phyloP scores from a whole-genome alignment of 2,888 invertebrate species.

The Stenodera caucasica region DNA sequence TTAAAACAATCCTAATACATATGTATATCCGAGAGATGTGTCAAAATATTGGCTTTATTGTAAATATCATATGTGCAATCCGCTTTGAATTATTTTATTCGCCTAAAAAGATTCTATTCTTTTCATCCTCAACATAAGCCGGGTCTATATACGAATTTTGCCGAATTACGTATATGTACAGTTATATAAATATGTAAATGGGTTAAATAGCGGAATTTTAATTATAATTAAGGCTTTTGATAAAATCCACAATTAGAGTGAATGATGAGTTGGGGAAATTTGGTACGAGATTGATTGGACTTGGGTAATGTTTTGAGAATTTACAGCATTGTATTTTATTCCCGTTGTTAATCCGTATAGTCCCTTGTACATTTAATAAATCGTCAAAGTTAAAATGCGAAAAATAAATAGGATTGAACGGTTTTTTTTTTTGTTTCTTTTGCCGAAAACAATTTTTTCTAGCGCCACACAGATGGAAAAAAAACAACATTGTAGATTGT shows the following conservation, averaged over 20 bases:
- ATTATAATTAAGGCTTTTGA: background rate
- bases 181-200: background rate
- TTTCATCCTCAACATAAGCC: too few relatives aligned
- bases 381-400: constrained; percentile 10
- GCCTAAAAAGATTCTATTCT: constrained; percentile 14
- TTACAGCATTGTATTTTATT: constrained; percentile 4
- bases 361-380: constrained; percentile 12
- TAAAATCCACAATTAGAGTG: background rate
- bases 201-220: background rate
- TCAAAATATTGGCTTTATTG: constrained; percentile 19
- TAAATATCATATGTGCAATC: constrained; percentile 11
- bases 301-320: background rate
- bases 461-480: background rate
- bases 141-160: too few relatives aligned
- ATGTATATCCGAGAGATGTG: constrained; percentile 13
- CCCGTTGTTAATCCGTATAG: constrained; percentile 7
- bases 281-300: background rate
- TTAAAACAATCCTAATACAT: constrained; percentile 19
- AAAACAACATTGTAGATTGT: constrained; percentile 15
- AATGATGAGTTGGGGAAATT: background rate
- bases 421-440: constrained; percentile 10
- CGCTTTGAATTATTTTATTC: constrained; percentile 16
- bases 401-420: constrained; percentile 18
- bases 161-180: too few relatives aligned
- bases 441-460: background rate